Conservation (phyloP, 30 jellyfish, hydroid and myxozoan genomes). For the Mastigias papua region DNA sequence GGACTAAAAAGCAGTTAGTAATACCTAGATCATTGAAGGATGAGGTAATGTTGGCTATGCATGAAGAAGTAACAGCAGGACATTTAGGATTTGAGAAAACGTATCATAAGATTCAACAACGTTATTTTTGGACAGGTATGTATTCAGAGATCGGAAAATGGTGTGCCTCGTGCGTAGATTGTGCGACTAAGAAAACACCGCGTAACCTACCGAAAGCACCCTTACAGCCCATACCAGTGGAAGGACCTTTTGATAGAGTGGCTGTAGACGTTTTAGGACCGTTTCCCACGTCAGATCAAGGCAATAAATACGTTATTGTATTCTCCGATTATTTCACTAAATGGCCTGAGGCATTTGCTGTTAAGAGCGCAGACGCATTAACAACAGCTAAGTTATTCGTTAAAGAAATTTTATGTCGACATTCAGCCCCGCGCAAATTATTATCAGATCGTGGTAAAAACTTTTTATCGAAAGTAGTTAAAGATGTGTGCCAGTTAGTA, state of each 20-base stretch:
- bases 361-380: slow-evolving; percentile 53
- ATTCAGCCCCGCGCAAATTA: slow-evolving; percentile 61
- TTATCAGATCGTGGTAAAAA: slow-evolving; percentile 72
- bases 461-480: slow-evolving; percentile 55
- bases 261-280: slow-evolving; percentile 84
- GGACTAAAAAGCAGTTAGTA: slow-evolving; percentile 29
- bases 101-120: slow-evolving; percentile 17
- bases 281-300: slow-evolving; percentile 65
- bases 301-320: slow-evolving; percentile 6
- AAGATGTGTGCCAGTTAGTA: slow-evolving; percentile 55
- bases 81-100: slow-evolving; percentile 45
- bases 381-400: slow-evolving; percentile 61
- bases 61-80: slow-evolving; percentile 63
- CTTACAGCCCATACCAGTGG: slow-evolving; percentile 74
- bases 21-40: slow-evolving; percentile 67
- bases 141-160: slow-evolving; percentile 51
- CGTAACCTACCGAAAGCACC: slow-evolving; percentile 48
- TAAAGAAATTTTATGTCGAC: slow-evolving; percentile 66
- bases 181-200: slow-evolving; percentile 36
- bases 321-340: background rate
- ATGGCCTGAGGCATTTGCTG: slow-evolving; percentile 83
- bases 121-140: slow-evolving; percentile 74
- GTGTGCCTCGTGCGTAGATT: slow-evolving; percentile 74
- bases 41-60: slow-evolving; percentile 61
- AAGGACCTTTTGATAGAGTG: slow-evolving; percentile 68